Evolutionary conservation across 2,888 invertebrate species (phyloP).

Genomic region (Oithona nana): DNA sequence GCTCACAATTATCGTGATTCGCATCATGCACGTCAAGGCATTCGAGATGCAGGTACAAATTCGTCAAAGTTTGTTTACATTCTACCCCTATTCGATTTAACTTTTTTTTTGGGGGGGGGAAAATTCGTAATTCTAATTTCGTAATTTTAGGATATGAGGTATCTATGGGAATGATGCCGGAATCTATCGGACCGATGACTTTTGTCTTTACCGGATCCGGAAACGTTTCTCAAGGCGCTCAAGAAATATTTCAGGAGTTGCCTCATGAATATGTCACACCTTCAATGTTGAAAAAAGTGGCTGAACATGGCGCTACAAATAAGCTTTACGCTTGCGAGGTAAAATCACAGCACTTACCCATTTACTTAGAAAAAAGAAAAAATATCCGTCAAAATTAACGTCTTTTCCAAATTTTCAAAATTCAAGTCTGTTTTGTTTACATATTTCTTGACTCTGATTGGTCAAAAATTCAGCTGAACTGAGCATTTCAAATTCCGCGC

Average conservation of each 20-base stretch:
- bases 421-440: no score
- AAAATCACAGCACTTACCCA: no score
- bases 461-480: no score
- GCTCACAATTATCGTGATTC: conserved; percentile 97
- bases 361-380: not conserved
- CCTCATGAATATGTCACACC: conserved; percentile 95
- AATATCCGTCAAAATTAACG: no score
- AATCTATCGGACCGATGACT: conserved; percentile 87
- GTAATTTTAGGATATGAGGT: conserved; percentile 59
- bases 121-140: not conserved
- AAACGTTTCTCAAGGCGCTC: conserved; percentile 69
- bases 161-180: conserved; percentile 83
- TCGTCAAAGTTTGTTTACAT: no score
- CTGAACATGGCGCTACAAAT: conserved; percentile 71
- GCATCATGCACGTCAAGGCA: conserved; percentile 50
- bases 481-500: no score
- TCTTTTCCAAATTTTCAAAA: no score
- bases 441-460: no score
- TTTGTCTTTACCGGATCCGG: conserved; percentile 97
- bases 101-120: no score
- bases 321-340: conserved; percentile 12
- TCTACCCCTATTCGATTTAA: no score
- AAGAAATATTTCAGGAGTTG: conserved; percentile 49
- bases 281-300: conserved; percentile 79
- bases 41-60: conserved; percentile 64